phyloP scores from a whole-genome alignment of 2,113 vertebrate genomes.

The Toxotes chatareus region DNA sequence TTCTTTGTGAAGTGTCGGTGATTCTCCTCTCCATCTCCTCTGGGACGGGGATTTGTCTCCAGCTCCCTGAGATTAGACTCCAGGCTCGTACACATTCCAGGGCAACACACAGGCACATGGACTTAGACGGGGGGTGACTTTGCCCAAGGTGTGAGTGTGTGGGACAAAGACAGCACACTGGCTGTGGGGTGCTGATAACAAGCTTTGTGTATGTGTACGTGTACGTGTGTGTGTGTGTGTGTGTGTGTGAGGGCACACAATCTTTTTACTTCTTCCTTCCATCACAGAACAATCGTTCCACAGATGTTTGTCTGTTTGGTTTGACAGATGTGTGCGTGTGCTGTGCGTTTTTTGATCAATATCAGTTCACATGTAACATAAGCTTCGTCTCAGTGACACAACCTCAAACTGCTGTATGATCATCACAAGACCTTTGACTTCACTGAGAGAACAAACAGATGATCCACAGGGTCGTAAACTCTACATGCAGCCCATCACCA shows the following conservation, averaged over 20 bases:
- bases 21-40: constrained; percentile 33
- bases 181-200: constrained; percentile 58
- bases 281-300: background rate
- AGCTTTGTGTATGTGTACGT: constrained; percentile 14
- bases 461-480: background rate
- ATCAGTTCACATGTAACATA: background rate
- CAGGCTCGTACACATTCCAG: constrained; percentile 16
- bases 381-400: background rate
- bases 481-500: no score
- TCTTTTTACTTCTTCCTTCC: constrained; percentile 26
- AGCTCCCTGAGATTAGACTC: constrained; percentile 44
- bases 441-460: background rate
- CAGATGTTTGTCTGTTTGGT: no score
- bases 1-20: constrained; percentile 11
- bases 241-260: background rate
- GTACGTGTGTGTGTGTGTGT: constrained; percentile 8
- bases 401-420: background rate
- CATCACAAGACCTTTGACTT: no score
- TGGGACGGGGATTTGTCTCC: constrained; percentile 36
- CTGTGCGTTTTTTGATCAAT: background rate
- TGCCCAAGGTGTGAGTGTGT: constrained; percentile 46
- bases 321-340: background rate
- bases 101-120: background rate
- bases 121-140: constrained; percentile 38
- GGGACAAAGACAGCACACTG: constrained; percentile 24